These are phyloP conservation scores for Charadrius vociferus DNA, from an alignment of 2,113 vertebrate genomes.

Conservation along the genomic window DNA sequence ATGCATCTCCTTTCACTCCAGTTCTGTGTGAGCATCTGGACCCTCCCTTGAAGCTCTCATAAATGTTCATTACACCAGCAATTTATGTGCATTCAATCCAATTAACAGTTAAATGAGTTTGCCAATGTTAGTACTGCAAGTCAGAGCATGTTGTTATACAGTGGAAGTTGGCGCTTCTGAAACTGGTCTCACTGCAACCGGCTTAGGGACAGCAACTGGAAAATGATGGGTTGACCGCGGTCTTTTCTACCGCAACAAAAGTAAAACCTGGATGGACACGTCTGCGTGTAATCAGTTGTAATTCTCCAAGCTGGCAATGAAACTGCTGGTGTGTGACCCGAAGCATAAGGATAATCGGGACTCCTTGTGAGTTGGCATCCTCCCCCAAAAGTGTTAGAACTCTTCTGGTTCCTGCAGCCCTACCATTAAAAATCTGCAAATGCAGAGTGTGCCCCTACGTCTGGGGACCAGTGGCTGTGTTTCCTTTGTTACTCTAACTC, in stretches of 20 bases:
- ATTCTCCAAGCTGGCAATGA: neutral
- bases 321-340: neutral
- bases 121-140: neutral
- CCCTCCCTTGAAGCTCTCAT: neutral
- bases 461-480: neutral
- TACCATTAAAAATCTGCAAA: neutral
- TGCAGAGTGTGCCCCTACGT: neutral
- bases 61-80: neutral
- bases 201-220: neutral
- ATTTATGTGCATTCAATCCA: neutral
- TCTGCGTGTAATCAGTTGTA: neutral
- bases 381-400: neutral
- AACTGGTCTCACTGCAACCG: neutral
- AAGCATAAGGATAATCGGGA: neutral
- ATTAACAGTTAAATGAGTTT: neutral
- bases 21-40: neutral
- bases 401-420: neutral
- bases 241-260: neutral
- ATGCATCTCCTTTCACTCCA: neutral
- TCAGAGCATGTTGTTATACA: neutral
- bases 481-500: neutral
- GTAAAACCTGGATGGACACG: accelerated
- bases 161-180: neutral
- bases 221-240: neutral
- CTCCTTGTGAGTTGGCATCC: accelerated